phyloP scores from a whole-genome alignment of 2,797 vertebrate genomes.

The Anabas testudineus region DNA sequence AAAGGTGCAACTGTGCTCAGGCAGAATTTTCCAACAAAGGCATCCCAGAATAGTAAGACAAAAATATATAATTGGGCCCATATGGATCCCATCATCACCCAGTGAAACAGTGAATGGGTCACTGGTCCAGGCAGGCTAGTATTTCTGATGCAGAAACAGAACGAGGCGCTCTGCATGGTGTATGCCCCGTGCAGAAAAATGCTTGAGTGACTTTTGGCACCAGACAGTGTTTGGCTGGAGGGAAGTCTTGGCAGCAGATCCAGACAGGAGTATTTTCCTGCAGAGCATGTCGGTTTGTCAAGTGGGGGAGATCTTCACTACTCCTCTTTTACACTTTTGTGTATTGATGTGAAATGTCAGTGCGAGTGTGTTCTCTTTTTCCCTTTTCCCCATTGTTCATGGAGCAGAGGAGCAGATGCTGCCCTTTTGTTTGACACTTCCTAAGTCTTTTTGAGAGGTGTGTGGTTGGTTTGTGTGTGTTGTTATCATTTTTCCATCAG shows the following conservation, averaged over 20 bases:
- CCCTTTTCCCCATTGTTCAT: constrained; percentile 7
- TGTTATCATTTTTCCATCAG: constrained; percentile 48
- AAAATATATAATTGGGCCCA: constrained; percentile 53
- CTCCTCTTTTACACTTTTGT: constrained; percentile 45
- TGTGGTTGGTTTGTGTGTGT: constrained; percentile 9
- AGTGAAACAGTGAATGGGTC: constrained; percentile 62
- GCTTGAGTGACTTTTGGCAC: constrained; percentile 73
- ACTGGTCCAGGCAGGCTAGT: constrained; percentile 49
- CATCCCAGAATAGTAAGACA: constrained; percentile 19
- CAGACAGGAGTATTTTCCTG: constrained; percentile 63
- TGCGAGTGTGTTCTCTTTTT: constrained; percentile 18
- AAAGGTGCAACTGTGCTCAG: constrained; percentile 30
- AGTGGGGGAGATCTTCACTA: constrained; percentile 58
- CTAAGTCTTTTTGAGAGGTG: constrained; percentile 25
- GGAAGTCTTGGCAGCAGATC: constrained; percentile 62
- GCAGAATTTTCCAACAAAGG: constrained; percentile 40
- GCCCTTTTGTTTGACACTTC: constrained; percentile 52
- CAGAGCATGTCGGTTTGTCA: constrained; percentile 66
- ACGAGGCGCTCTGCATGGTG: constrained; percentile 34
- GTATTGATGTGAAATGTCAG: constrained; percentile 51
- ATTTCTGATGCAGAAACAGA: constrained; percentile 48
- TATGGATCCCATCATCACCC: constrained; percentile 66
- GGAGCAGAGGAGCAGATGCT: constrained; percentile 29
- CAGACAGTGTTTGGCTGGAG: constrained; percentile 50
- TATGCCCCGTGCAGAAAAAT: constrained; percentile 46